Conservation (phyloP, 2,797 vertebrate species). For the Hapalemur alaotrensis region DNA sequence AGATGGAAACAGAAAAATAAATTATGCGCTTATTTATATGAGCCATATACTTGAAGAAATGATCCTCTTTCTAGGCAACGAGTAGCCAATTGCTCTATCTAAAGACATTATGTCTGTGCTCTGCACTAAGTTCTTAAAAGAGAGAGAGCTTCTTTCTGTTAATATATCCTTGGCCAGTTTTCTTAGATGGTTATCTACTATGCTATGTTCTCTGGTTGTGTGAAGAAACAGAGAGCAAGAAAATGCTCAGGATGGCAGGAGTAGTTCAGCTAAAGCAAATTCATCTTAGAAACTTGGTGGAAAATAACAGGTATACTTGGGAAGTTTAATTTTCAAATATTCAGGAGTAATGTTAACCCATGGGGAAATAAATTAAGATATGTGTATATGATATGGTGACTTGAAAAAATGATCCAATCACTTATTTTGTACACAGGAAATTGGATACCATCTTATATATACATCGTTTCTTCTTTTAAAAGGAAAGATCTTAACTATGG, state of each 20-base stretch:
- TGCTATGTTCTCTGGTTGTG: neutral
- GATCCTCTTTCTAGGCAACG: neutral
- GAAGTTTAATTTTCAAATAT: slow-evolving; percentile 20
- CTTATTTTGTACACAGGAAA: neutral
- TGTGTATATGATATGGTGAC: neutral
- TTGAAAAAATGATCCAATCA: neutral
- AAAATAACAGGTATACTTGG: neutral
- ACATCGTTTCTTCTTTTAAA: neutral
- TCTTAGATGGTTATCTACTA: neutral
- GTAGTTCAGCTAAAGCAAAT: neutral
- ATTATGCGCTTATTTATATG: neutral
- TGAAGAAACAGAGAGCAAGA: neutral
- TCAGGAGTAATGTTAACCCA: neutral
- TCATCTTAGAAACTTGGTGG: neutral
- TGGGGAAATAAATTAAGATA: neutral
- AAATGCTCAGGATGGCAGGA: neutral
- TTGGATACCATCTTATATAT: neutral
- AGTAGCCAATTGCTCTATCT: neutral
- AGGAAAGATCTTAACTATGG: neutral
- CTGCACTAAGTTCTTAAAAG: neutral
- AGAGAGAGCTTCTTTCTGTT: neutral
- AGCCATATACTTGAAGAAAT: neutral
- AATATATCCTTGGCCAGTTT: neutral
- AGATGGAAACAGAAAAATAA: neutral
- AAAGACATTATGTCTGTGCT: neutral